These are phyloP conservation scores for Zhuqinia jingwanae DNA, from an alignment of 2,888 invertebrate species.

Conservation along the genomic window DNA sequence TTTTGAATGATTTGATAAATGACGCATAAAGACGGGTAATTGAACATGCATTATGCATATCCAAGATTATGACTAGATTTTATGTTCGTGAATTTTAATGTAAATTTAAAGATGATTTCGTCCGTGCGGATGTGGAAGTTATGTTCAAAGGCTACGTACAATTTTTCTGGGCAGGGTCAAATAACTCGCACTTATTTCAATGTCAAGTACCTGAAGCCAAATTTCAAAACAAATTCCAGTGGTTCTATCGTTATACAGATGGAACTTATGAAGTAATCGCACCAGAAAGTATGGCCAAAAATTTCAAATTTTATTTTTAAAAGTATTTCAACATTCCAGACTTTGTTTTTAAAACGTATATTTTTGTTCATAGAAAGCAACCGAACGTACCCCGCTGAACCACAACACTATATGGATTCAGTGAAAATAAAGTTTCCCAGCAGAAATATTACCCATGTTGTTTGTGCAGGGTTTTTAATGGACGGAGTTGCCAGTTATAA, in stretches of 20 bases:
- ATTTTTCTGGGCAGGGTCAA: constrained; percentile 7
- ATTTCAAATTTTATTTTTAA: background rate
- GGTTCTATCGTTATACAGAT: constrained; percentile 25
- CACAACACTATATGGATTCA: background rate
- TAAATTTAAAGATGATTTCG: constrained; percentile 32
- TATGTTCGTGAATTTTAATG: too few species aligned
- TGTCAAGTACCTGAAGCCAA: constrained; percentile 38
- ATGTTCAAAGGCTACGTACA: background rate
- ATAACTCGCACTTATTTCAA: background rate
- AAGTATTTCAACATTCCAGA: too few species aligned
- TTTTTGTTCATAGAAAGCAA: background rate
- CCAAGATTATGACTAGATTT: too few species aligned
- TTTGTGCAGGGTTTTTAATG: background rate
- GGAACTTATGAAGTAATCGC: constrained; percentile 11
- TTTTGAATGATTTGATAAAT: too few species aligned
- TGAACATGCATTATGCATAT: too few species aligned
- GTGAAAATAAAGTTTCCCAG: constrained; percentile 22
- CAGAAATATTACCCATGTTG: constrained; percentile 11
- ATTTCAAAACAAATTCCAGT: constrained; percentile 42
- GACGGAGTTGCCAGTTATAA: background rate
- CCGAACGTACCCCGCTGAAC: too few species aligned
- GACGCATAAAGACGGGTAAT: too few species aligned
- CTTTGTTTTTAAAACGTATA: too few species aligned
- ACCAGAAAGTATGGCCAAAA: constrained; percentile 35
- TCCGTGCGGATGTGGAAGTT: background rate